Base-by-base conservation (phyloP, 1,140 invertebrate genomes). In the Drosophila ambigua region DNA sequence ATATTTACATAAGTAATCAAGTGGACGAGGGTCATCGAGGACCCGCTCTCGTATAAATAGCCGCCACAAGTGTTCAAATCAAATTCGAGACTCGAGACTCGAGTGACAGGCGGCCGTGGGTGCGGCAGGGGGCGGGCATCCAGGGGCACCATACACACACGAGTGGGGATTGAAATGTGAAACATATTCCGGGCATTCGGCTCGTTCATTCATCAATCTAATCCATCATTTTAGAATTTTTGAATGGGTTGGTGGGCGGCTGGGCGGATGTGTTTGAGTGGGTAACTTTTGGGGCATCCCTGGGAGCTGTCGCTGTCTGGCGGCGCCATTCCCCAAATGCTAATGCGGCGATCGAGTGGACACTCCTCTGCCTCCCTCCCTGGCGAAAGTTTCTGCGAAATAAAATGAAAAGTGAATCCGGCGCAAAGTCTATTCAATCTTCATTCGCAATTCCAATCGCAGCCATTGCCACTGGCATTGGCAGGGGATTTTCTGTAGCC, bases 1-100 rank as follows among this genome's bases (percentile, higher is more conserved):
- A 66, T 55, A 76, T 76, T 76, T 76, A 43, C 55, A 76, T 76
- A 52, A 44, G 39, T 53, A 55, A 75, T 75, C 57, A 55, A 52
- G 58, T 39, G 53, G 43, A 65, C 72, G 54, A 75, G 72, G 69
- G 71, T 74, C 61, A 66, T 41, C 69, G 20, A 72, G 72, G 64
- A 49, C 44, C 64, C 52, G 28, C 20, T 20, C 20, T 20, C 31
- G 35, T 39, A 83, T 83, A 79, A 79, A 84, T 72, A 83, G 80
- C 51, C 77, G 80, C 51, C 77, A 72, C 76, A 84, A 75, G 76
- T 79, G 65, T 54, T 23, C 15, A 15, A 63, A 69, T 75, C 50
- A 46, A 46, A 69, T 62, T 73, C 20, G 15, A 13, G 2, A 23
- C 15, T 48, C 23, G 9, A 23, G 44, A 13, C 15, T 51, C 50